phyloP scores from a whole-genome alignment of 2,888 invertebrate species.

The Phorcus lineatus region DNA sequence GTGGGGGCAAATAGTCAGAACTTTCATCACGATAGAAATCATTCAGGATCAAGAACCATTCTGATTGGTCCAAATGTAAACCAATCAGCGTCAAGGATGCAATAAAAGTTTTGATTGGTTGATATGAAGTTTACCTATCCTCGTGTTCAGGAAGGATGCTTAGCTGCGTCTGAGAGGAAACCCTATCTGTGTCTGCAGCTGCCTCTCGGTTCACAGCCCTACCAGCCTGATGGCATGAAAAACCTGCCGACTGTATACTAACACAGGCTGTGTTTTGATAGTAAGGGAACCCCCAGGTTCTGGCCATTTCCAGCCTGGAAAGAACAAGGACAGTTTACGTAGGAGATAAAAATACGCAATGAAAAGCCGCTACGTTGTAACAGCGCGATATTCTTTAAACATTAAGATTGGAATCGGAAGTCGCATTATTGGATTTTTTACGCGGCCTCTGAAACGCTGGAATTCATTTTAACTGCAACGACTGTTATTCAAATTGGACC shows the following conservation, averaged over 20 bases:
- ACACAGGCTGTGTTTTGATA: slow-evolving; percentile 34
- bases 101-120: not conserved
- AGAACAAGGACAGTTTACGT: not conserved
- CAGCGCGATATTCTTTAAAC: not conserved
- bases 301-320: not conserved
- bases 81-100: not conserved
- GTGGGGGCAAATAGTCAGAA: not conserved
- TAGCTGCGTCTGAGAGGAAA: slow-evolving; percentile 9
- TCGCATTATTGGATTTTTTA: not conserved
- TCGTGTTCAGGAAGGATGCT: slow-evolving; percentile 18
- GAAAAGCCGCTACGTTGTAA: not conserved
- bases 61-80: not conserved
- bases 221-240: slow-evolving; percentile 28
- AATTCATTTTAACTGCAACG: not conserved
- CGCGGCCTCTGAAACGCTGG: not conserved
- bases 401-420: not conserved
- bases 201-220: slow-evolving; percentile 16
- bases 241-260: slow-evolving; percentile 37
- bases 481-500: not conserved
- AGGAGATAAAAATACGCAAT: not conserved
- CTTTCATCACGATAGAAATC: not conserved
- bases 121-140: not conserved
- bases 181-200: slow-evolving; percentile 24
- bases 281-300: slow-evolving; percentile 25
- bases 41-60: not conserved